These are phyloP conservation scores for Taeniopygia guttata DNA, from an alignment of 2,797 vertebrate species.

Conservation along the genomic window DNA sequence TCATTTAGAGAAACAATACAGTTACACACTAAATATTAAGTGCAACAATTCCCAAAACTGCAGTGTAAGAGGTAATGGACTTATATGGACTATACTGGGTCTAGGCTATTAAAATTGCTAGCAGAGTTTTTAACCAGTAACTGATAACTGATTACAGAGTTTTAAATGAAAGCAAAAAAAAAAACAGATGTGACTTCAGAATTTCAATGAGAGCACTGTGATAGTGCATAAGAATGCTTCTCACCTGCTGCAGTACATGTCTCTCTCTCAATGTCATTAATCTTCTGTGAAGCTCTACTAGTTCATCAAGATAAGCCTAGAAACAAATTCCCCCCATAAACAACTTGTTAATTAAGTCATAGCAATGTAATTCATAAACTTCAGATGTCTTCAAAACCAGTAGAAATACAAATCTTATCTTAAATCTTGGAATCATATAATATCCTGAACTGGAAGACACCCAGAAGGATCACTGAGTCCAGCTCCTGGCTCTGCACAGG, in stretches of 20 bases:
- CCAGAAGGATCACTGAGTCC: neutral
- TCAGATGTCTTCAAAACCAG: neutral
- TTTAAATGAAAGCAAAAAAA: neutral
- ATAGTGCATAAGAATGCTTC: neutral
- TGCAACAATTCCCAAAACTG: neutral
- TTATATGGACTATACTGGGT: neutral
- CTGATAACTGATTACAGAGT: neutral
- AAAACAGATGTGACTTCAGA: neutral
- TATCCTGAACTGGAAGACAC: neutral
- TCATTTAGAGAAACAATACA: neutral
- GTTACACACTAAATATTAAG: neutral
- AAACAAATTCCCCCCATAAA: constrained; percentile 56
- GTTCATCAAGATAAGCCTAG: constrained; percentile 94
- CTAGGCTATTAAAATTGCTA: neutral
- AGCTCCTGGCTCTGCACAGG: neutral
- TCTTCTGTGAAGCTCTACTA: constrained; percentile 96
- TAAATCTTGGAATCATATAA: neutral
- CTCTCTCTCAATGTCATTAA: constrained; percentile 92
- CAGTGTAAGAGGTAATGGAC: neutral
- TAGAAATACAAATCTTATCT: neutral
- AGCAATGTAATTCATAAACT: neutral
- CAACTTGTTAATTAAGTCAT: constrained; percentile 35
- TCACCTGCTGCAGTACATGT: constrained; percentile 88
- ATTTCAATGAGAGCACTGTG: neutral
- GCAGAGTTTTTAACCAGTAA: neutral